Base-by-base conservation (phyloP, 2,888 invertebrate species). In the Nemapogon koenigi region DNA sequence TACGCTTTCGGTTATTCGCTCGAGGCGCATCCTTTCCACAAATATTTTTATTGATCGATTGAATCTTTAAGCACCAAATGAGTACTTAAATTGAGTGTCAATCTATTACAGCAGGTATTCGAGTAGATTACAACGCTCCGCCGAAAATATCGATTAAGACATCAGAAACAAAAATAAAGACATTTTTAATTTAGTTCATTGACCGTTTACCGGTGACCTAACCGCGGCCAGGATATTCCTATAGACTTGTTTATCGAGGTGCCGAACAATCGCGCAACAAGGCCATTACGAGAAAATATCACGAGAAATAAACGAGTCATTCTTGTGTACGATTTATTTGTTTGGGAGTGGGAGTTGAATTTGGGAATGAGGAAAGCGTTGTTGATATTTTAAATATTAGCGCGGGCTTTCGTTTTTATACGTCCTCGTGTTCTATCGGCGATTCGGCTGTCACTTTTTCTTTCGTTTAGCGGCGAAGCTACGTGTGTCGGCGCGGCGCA, bases 381-480 rank as follows among this genome's bases (percentile, higher is more conserved):
- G 22, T 7, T 22, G 6, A n/a, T n/a, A n/a, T n/a, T n/a, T n/a
- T n/a, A n/a, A n/a, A n/a, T n/a, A 22, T 22, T 22, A 7, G 19
- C 10, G 19, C 11, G 8, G 13, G 73, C 76, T 78, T 76, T 79
- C 78, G 69, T 73, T 79, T 78, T 76, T 76, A 71, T 68, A 59
- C 68, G 76, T 72, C 73, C 75, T 68, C 65, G 64, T 60, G 62
- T 65, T 68, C 70, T 71, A 69, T 71, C 73, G 72, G 67, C 70
- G 73, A 73, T 75, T 67, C 65, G 72, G 62, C 63, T 63, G 72
- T 73, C 75, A 78, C 78, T 78, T 78, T 78, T 78, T 76, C 65
- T 76, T 76, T 78, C 76, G 65, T 69, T 69, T 55, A 51, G 49
- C 51, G 37, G 44, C 46, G 48, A 49, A 48, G 49, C 44, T 52